Evolutionary conservation across 2,113 vertebrate species (phyloP), one percentile per base, ranked within the genome.

Genomic region (Budorcas taxicolor): DNA sequence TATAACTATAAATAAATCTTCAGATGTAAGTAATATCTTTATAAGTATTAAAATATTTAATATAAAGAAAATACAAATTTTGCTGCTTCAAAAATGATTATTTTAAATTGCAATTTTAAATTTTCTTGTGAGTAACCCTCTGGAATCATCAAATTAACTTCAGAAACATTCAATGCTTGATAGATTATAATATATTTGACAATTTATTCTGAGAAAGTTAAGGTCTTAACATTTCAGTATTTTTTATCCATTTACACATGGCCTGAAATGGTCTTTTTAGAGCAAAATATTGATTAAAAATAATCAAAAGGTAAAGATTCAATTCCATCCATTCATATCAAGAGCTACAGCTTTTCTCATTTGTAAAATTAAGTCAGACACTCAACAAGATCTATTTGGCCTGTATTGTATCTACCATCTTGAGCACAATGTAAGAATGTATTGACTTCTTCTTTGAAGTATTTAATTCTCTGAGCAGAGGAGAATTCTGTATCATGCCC

Each of bases 261-360:
- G 6, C 15, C 23, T 87, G n/a, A 93, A 95, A 45, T 93, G 62
- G 12, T 83, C 57, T 93, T 93, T 60, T 88, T 52, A 90, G 40
- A 95, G 43, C 58, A 91, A 78, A 87, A 88, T 12, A 3, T 55
- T 95, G 47, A 47, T 93, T 95, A 67, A 91, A 95, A 96, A 67
- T 95, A 93, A 84, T 14, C 74, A 95, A 87, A 93, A 10, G 3
- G 1, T 95, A 93, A 83, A 78, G 43, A 95, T 87, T 96, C 62
- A 45, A 60, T 60, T 95, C 19, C 33, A 91, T 45, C 7, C 62
- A 93, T 47, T 76, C 74, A 83, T 33, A 81, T 78, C 15, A 53
- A 80, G 57, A 88, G 78, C 27, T 80, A 55, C 21, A 60, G 62
- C 25, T 92, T 94, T 31, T 92, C n/a, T 86, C 14, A 82, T n/a